Evolutionary conservation across 2,888 invertebrate genomes (phyloP).

Genomic region (Pollenia griseotomentosa): DNA sequence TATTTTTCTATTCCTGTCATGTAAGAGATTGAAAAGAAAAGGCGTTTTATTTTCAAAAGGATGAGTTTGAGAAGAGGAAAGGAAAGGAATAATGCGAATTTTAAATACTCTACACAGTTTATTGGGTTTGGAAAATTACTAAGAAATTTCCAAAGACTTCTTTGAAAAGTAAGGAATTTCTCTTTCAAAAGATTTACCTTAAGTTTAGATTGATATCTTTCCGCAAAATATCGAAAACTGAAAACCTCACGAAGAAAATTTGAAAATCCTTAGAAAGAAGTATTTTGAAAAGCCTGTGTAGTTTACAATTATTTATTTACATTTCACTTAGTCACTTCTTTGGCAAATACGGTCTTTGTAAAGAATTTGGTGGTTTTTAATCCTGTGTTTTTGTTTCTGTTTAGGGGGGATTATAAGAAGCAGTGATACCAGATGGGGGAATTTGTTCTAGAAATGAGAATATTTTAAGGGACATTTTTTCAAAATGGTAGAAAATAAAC

Average conservation of each 20-base stretch:
- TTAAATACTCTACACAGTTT: neutral
- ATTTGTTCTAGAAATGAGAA: too few relatives aligned
- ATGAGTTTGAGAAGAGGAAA: neutral
- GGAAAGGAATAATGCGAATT: neutral
- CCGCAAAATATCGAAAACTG: neutral
- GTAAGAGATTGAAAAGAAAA: slow-evolving; percentile 1
- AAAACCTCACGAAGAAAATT: neutral
- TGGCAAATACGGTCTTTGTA: slow-evolving; percentile 34
- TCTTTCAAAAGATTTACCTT: too few relatives aligned
- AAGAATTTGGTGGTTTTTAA: slow-evolving; percentile 34
- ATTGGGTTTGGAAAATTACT: too few relatives aligned
- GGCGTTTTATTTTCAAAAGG: neutral
- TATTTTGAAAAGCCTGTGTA: neutral
- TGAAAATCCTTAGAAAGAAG: neutral
- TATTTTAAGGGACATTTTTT: too few relatives aligned
- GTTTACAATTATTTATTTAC: neutral
- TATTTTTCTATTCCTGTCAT: slow-evolving; percentile 19
- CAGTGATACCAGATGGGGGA: too few relatives aligned
- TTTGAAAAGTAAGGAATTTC: too few relatives aligned
- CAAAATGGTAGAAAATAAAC: too few relatives aligned
- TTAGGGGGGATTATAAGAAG: too few relatives aligned
- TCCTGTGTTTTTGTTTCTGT: slow-evolving; percentile 11
- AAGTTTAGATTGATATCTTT: neutral
- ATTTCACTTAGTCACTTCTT: slow-evolving; percentile 49
- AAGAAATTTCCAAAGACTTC: too few relatives aligned